These are phyloP conservation scores for Lophura nycthemera DNA, from an alignment of 2,113 vertebrate genomes.

Conservation along the genomic window DNA sequence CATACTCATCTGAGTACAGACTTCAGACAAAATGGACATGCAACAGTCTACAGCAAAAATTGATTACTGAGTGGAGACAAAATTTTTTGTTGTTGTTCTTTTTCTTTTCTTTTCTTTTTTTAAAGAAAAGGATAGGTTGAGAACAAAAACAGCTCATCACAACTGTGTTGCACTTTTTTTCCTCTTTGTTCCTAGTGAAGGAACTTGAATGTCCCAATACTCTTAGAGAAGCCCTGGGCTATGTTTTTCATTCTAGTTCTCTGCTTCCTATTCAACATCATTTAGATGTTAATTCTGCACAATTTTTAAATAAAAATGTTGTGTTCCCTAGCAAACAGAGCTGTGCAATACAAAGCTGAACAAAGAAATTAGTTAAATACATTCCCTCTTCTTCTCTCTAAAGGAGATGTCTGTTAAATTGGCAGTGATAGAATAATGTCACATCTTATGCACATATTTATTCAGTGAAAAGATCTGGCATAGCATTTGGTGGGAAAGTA, in stretches of 20 bases:
- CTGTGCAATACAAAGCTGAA: not conserved
- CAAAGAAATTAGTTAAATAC: not conserved
- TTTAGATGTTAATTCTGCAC: not conserved
- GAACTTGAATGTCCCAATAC: not conserved
- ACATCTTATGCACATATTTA: conserved; percentile 12
- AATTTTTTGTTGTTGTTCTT: not conserved
- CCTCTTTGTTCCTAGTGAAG: not conserved
- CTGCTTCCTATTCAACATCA: not conserved
- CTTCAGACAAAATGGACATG: not conserved
- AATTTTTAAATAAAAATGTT: not conserved
- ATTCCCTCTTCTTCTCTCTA: not conserved
- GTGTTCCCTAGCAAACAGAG: not conserved
- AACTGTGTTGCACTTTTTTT: not conserved
- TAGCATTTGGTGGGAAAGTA: conserved; percentile 60
- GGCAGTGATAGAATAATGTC: conserved; percentile 20
- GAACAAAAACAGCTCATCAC: not conserved
- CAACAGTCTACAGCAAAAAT: not conserved
- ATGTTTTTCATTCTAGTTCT: not conserved
- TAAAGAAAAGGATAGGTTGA: not conserved
- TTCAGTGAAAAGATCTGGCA: conserved; percentile 59
- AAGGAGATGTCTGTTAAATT: not conserved
- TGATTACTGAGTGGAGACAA: not conserved
- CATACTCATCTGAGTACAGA: not conserved
- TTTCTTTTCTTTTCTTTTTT: not conserved
- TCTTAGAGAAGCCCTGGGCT: not conserved